Base-by-base conservation (phyloP, 1,140 invertebrate species). In the Halesus radiatus region DNA sequence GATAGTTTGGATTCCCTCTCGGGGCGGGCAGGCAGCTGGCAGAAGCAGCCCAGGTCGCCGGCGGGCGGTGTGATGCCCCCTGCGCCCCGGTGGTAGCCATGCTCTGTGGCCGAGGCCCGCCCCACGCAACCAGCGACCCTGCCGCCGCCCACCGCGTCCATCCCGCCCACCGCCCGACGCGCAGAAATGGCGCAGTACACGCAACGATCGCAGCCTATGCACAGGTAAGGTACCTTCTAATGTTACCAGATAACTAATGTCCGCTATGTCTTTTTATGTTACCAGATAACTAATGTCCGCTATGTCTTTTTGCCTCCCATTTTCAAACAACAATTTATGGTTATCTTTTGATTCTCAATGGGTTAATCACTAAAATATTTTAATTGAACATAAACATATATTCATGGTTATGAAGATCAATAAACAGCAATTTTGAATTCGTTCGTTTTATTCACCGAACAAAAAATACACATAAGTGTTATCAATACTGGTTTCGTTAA, bases 171-270 rank as follows among this genome's bases (percentile, higher is more conserved):
- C 37, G 52, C 50, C 62, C 78, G 5, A 53, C 15, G 29, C 54
- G 68, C 78, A 60, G 84, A 80, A 84, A 89, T 89, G 88, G 88
- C 88, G 86, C 88, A 89, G 85, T 89, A 88, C 85, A 86, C 88
- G 82, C 88, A 89, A 84, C 84, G 88, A 86, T 87, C 88, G 85
- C 88, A 88, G 87, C 88, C 88, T 84, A 89, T 89, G 88, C 88
- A 88, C 88, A 89, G 88, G 88, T 89, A 80, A 83, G 75, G 8
- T 66, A n/a, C 20, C 3, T n/a, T 20, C 1, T 2, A 3, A 23
- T 16, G 0, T 68, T 3, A 64, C 22, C 22, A 29, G n/a, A 29
- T 29, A 29, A 3, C 26, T 5, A 29, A 29, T 29, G 5, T 29
- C 23, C 2, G 4, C 3, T 62, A 62, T n/a, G 53, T 8, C 1